These are phyloP conservation scores for Sciurus vulgaris DNA, from an alignment of 2,797 vertebrate species.

Conservation along the genomic window DNA sequence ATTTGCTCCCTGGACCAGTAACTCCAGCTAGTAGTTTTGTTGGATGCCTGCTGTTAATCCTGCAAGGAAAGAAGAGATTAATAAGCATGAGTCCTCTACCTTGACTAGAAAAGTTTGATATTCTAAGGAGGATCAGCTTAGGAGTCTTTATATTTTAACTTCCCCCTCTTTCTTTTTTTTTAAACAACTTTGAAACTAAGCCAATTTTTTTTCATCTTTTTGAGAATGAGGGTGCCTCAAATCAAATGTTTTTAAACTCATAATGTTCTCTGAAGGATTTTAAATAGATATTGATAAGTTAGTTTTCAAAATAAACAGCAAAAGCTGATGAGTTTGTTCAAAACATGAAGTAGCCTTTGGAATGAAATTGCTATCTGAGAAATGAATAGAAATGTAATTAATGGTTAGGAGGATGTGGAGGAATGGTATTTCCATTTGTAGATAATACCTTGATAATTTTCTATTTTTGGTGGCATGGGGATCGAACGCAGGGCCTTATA, in stretches of 20 bases:
- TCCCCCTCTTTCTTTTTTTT: neutral
- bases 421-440: slow-evolving; percentile 22
- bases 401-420: neutral
- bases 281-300: slow-evolving; percentile 4
- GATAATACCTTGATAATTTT: slow-evolving; percentile 15
- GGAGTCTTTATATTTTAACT: neutral
- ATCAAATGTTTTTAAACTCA: neutral
- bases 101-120: neutral
- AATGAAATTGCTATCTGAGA: slow-evolving; percentile 54
- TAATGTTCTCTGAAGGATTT: slow-evolving; percentile 24
- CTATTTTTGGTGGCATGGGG: no score
- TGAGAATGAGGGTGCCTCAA: slow-evolving; percentile 24
- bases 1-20: neutral
- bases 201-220: neutral
- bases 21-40: slow-evolving; percentile 48
- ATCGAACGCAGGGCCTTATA: neutral
- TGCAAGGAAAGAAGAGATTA: slow-evolving; percentile 21
- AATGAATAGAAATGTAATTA: slow-evolving; percentile 44
- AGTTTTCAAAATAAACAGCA: slow-evolving; percentile 1
- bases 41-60: neutral
- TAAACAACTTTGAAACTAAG: slow-evolving; percentile 20
- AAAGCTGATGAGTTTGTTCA: slow-evolving; percentile 71
- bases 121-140: neutral
- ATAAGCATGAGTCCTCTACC: neutral
- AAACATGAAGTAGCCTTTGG: slow-evolving; percentile 43